Evolutionary conservation across 2,113 vertebrate genomes (phyloP), one percentile per base, ranked within the genome.

Genomic region (Serilophus lunatus): DNA sequence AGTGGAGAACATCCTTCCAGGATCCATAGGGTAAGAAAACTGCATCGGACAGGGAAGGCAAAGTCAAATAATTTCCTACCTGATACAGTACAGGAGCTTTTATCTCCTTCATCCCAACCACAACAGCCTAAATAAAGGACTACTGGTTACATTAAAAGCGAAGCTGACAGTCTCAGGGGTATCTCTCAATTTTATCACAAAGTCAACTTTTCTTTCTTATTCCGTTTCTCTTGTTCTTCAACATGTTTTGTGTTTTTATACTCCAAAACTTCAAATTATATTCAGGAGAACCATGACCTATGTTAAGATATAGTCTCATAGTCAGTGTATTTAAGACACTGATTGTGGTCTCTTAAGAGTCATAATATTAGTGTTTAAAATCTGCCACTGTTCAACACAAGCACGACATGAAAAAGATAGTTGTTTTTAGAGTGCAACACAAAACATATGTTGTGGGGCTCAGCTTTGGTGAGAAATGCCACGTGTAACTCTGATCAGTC

Each of bases 141-240:
- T 45, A 26, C 3, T 42, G 12, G 8, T n/a, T 44, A 40, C 64
- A 35, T 53, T n/a, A 40, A 83, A 5, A 59, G 10, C 28, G 81
- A 83, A 82, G 19, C 4, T 66, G 13, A 20, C 25, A 35, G 4
- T 0, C 2, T 49, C 3, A 18, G 1, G 10, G 10, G 0, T 35
- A 47, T 16, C 29, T 88, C 49, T 88, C 12, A 14, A 29, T 81
- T 91, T 63, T 45, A 82, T 10, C 3, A 31, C 0, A n/a, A 59
- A 28, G 38, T 63, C 23, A 7, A 1, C 61, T 76, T 89, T 79
- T 16, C 10, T 84, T 66, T 66, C 8, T 50, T 24, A 19, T 87
- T 70, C 5, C 56, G 14, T 59, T 91, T 84, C 63, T 20, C 3
- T 75, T 49, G 7, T n/a, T 8, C 16, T 74, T 60, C 33, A 35